These are phyloP conservation scores for Protodeltote pygarga DNA, from an alignment of 2,888 invertebrate species.

Conservation along the genomic window DNA sequence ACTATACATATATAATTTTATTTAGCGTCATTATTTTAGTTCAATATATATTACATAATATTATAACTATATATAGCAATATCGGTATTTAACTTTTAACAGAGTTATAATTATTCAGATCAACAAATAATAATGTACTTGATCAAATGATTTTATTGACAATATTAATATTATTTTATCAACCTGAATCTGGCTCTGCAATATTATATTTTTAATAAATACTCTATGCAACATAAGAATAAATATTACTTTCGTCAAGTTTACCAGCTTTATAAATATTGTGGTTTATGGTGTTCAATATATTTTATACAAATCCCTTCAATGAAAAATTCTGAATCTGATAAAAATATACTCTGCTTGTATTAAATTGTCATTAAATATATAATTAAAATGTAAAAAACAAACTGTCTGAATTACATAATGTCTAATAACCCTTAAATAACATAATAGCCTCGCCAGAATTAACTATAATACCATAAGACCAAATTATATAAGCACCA, in stretches of 20 bases:
- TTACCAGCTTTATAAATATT: background rate
- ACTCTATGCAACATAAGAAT: slow-evolving; percentile 6
- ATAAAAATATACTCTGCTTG: no score
- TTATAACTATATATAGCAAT: slow-evolving; percentile 6
- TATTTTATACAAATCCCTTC: no score
- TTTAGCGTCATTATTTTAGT: slow-evolving; percentile 13
- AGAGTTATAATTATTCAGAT: background rate
- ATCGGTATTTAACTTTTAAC: background rate
- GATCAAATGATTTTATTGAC: no score
- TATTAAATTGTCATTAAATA: no score
- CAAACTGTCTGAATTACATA: no score
- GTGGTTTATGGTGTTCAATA: background rate
- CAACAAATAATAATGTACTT: no score
- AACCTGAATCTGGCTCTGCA: background rate
- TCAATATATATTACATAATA: slow-evolving; percentile 2
- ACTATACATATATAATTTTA: slow-evolving; percentile 57
- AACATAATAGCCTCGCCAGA: slow-evolving; percentile 9
- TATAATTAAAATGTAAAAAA: no score
- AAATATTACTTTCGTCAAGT: slow-evolving; percentile 9
- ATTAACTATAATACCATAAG: slow-evolving; percentile 13
- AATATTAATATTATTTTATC: no score
- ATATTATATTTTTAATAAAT: slow-evolving; percentile 1
- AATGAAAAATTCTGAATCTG: no score
- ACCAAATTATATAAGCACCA: slow-evolving; percentile 40
- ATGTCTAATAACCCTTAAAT: no score